Percentiles rank a stretch among this genome's conserved stretches.
Evolutionary conservation across 2,113 vertebrate species (phyloP).

Genomic region (Lasiurus borealis): DNA sequence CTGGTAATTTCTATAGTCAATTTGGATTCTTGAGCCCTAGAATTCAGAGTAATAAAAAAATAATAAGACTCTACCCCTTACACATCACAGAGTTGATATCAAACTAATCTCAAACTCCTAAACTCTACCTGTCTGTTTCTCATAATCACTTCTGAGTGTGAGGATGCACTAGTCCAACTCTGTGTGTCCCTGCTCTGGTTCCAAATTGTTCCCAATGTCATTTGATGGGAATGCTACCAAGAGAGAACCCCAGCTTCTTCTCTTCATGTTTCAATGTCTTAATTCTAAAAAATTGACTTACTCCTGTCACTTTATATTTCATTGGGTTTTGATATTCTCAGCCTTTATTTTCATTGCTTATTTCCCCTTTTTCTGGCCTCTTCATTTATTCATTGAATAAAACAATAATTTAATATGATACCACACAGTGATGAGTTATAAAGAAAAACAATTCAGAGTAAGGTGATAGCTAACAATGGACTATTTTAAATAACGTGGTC

Average conservation of each 20-base stretch:
- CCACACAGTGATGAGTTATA: background rate
- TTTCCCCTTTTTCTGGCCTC: background rate
- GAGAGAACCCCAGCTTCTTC: background rate
- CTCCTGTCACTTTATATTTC: background rate
- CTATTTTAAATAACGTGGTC: background rate
- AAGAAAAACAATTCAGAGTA: background rate
- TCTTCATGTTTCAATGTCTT: background rate
- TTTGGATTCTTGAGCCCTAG: background rate
- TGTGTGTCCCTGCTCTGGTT: background rate
- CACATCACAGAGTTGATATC: background rate
- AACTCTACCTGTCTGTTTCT: background rate
- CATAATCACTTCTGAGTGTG: background rate
- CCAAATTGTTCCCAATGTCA: background rate
- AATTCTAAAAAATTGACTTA: background rate
- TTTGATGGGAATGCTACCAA: background rate
- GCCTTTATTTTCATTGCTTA: background rate
- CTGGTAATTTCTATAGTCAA: background rate
- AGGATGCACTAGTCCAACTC: background rate
- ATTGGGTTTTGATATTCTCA: background rate
- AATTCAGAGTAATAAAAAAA: constrained; percentile 29
- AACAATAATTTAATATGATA: background rate
- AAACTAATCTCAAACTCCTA: background rate
- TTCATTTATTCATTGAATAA: background rate
- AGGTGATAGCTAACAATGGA: background rate
- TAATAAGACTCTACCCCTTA: background rate